These are phyloP conservation scores for Sturnira hondurensis DNA, from an alignment of 2,113 vertebrate species.

Conservation along the genomic window DNA sequence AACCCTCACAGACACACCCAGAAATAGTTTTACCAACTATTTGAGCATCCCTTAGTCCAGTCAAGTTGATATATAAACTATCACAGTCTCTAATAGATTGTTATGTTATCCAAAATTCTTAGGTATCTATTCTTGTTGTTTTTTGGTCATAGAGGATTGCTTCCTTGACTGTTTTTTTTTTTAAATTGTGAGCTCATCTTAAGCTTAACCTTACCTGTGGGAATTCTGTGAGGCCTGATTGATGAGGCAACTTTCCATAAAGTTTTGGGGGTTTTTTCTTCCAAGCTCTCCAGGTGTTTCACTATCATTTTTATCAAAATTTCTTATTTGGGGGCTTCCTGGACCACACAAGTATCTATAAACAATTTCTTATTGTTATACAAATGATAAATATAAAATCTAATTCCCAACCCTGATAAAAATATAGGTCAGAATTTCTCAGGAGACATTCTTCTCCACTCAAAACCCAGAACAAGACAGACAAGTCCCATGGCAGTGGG, in stretches of 20 bases:
- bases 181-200: constrained; percentile 1
- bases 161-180: constrained; percentile 45
- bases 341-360: constrained; percentile 12
- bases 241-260: not conserved
- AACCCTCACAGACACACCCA: not conserved
- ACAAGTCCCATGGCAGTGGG: not conserved
- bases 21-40: not conserved
- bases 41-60: not conserved
- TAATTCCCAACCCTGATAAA: constrained; percentile 7
- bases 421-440: constrained; percentile 37
- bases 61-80: not conserved
- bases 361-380: too few relatives aligned
- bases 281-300: not conserved
- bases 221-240: not conserved
- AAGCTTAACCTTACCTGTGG: not conserved
- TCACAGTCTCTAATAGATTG: not conserved
- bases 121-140: not conserved
- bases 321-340: not conserved
- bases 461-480: not conserved
- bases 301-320: constrained; percentile 38
- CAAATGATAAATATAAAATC: not conserved
- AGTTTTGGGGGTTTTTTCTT: constrained; percentile 1
- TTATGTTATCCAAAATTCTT: not conserved
- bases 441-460: not conserved
- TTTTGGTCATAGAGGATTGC: not conserved